Percentiles rank a stretch among this genome's conserved stretches.
These are phyloP conservation scores for Rallus crepitans DNA, from an alignment of 2,797 vertebrate species.

Conservation along the genomic window DNA sequence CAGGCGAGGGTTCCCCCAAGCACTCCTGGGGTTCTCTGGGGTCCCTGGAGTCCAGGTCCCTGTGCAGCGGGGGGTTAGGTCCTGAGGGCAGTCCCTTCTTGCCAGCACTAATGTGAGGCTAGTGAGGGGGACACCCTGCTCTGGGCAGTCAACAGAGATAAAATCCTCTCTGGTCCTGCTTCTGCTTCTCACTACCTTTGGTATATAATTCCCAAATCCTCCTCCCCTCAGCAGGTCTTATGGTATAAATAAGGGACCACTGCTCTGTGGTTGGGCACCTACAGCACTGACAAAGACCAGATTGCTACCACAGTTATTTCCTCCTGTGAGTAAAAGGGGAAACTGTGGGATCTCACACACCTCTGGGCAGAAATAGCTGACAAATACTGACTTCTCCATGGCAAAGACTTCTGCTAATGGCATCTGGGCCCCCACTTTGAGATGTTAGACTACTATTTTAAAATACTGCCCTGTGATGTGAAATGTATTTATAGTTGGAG, in stretches of 20 bases:
- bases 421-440: background rate
- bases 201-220: background rate
- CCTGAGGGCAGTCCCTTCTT: background rate
- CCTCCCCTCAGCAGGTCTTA: fast-evolving
- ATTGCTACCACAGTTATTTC: conserved; percentile 49
- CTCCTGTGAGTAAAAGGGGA: conserved; percentile 10
- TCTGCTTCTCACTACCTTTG: background rate
- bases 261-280: background rate
- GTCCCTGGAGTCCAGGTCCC: background rate
- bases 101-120: background rate
- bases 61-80: fast-evolving
- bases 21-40: too few relatives aligned
- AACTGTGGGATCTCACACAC: conserved; percentile 5
- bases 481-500: background rate
- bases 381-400: background rate
- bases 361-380: conserved; percentile 30
- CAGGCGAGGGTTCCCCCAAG: fast-evolving
- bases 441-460: background rate
- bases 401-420: background rate
- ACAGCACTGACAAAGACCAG: conserved; percentile 38
- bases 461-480: background rate
- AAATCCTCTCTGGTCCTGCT: background rate
- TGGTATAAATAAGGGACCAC: background rate
- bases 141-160: background rate
- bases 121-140: fast-evolving